Evolutionary conservation across 2,797 vertebrate genomes (phyloP).

Genomic region (Ceryle rudis): DNA sequence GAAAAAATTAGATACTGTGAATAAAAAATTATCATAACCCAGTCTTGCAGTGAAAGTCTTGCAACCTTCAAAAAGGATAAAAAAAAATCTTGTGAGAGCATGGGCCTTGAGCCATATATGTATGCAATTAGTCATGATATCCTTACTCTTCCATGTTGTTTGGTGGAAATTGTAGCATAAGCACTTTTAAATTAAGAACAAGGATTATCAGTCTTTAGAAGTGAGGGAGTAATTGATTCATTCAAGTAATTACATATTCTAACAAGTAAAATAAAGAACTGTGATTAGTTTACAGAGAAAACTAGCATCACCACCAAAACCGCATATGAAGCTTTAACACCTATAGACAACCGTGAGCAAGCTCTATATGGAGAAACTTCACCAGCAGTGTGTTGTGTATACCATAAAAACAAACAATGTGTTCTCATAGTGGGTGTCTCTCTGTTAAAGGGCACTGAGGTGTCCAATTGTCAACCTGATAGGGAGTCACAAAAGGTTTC

Average conservation of each 20-base stretch:
- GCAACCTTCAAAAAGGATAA: not conserved
- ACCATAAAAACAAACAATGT: not conserved
- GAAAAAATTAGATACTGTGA: not conserved
- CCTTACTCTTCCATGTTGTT: not conserved
- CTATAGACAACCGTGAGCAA: not conserved
- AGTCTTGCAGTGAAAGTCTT: not conserved
- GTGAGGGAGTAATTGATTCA: not conserved
- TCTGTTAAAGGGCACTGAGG: not conserved
- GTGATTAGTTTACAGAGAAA: not conserved
- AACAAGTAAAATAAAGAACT: not conserved
- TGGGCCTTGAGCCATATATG: not conserved
- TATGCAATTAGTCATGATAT: not conserved
- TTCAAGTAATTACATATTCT: not conserved
- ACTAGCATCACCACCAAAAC: not conserved
- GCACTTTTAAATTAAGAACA: slow-evolving; percentile 32
- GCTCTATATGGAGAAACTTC: not conserved
- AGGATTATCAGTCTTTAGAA: slow-evolving; percentile 23
- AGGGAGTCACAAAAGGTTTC: not conserved
- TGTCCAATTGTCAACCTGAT: not conserved
- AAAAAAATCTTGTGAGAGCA: not conserved
- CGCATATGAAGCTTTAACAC: too few species aligned
- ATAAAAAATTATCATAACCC: not conserved
- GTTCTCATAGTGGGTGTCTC: not conserved
- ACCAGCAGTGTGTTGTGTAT: not conserved
- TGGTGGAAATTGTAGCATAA: slow-evolving; percentile 16